phyloP scores from a whole-genome alignment of 2,888 invertebrate species.

The Lampropteryx suffumata region DNA sequence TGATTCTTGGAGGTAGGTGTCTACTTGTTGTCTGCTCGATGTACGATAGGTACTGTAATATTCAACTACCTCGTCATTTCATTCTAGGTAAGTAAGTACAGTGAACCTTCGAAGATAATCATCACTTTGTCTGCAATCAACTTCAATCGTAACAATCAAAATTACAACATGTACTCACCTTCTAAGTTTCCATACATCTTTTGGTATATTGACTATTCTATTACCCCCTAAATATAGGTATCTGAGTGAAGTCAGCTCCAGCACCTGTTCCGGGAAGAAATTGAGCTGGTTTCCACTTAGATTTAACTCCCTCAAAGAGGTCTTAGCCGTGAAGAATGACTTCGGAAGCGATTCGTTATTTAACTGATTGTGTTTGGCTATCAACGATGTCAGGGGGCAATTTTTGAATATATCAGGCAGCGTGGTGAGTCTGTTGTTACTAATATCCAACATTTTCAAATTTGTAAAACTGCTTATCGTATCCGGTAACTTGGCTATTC shows the following conservation, averaged over 20 bases:
- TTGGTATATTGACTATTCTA: slow-evolving; percentile 89
- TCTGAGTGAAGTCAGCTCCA: slow-evolving; percentile 89
- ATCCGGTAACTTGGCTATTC: slow-evolving; percentile 86
- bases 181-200: slow-evolving; percentile 86
- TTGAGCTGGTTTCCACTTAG: slow-evolving; percentile 95
- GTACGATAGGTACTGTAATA: too few relatives aligned
- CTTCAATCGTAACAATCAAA: neutral
- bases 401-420: slow-evolving; percentile 90
- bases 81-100: too few relatives aligned
- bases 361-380: slow-evolving; percentile 94
- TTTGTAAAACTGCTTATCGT: slow-evolving; percentile 86
- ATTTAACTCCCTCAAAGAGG: slow-evolving; percentile 92
- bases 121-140: too few relatives aligned
- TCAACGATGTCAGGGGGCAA: slow-evolving; percentile 89
- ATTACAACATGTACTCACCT: slow-evolving; percentile 46
- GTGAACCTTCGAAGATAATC: too few relatives aligned
- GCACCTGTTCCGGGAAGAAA: slow-evolving; percentile 92
- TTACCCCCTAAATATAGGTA: slow-evolving; percentile 97
- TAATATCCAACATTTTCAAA: slow-evolving; percentile 92
- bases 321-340: slow-evolving; percentile 85
- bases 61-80: too few relatives aligned
- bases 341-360: slow-evolving; percentile 94
- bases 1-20: too few relatives aligned
- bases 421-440: slow-evolving; percentile 90
- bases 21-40: too few relatives aligned